Percentiles rank a stretch among this genome's conserved stretches.
These are phyloP conservation scores for Hoplodrina blanda DNA, from an alignment of 2,888 invertebrate genomes.

Conservation along the genomic window DNA sequence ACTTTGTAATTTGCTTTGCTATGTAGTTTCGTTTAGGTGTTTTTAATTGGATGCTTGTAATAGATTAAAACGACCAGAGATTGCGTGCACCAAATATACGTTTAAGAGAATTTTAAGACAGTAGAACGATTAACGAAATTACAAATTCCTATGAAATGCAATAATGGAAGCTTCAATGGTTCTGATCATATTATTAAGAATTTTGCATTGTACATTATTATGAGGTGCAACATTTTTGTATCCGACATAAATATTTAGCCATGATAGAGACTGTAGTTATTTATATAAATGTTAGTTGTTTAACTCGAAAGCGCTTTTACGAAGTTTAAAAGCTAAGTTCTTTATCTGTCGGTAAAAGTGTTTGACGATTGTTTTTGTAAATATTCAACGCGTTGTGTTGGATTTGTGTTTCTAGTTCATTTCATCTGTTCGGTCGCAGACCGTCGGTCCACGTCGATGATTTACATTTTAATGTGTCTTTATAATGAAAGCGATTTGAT, in stretches of 20 bases:
- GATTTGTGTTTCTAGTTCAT: constrained; percentile 38
- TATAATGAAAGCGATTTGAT: constrained; percentile 62
- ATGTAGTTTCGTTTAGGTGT: constrained; percentile 69
- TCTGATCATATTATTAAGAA: constrained; percentile 63
- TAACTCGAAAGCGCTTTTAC: constrained; percentile 81
- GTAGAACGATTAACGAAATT: constrained; percentile 56
- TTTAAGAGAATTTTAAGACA: constrained; percentile 57
- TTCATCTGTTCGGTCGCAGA: constrained; percentile 52
- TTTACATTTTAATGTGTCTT: constrained; percentile 64
- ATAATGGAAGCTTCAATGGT: constrained; percentile 71
- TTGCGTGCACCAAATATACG: constrained; percentile 69
- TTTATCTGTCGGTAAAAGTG: constrained; percentile 64
- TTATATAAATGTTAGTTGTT: constrained; percentile 88
- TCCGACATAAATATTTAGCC: constrained; percentile 76
- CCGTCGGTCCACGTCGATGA: constrained; percentile 53
- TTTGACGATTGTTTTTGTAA: constrained; percentile 76
- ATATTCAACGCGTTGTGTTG: constrained; percentile 66
- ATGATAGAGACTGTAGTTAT: constrained; percentile 86
- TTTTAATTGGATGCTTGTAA: constrained; percentile 71
- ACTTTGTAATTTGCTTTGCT: constrained; percentile 73
- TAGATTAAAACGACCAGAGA: constrained; percentile 67
- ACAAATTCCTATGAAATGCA: constrained; percentile 73
- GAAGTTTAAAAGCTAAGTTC: constrained; percentile 74
- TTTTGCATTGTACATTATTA: constrained; percentile 62
- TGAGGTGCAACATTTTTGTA: constrained; percentile 65